Evolutionary conservation across 2,797 vertebrate species (phyloP).

Genomic region (Rhincodon typus): DNA sequence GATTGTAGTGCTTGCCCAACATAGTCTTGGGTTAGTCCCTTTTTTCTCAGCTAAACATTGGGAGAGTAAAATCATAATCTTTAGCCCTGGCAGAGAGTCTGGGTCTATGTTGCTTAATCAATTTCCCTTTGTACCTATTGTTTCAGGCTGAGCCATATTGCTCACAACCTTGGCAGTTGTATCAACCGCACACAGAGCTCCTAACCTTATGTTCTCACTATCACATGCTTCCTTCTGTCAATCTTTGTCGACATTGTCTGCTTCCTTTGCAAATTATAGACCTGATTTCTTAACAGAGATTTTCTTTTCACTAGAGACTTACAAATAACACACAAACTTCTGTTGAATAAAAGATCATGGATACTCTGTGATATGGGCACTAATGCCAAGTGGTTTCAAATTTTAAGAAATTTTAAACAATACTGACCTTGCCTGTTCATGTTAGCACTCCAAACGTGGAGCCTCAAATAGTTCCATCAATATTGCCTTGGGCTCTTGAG

Average conservation of each 20-base stretch:
- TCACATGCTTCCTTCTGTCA: background rate
- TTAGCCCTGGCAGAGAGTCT: background rate
- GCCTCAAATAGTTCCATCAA: background rate
- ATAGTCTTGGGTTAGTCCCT: background rate
- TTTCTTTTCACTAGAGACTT: background rate
- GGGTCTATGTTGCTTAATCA: background rate
- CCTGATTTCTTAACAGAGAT: background rate
- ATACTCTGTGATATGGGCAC: background rate
- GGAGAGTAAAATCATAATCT: background rate
- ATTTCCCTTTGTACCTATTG: background rate
- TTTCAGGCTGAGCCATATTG: background rate
- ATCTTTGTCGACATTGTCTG: background rate
- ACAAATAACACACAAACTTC: background rate
- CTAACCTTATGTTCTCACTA: background rate
- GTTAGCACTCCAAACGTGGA: background rate
- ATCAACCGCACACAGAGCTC: background rate
- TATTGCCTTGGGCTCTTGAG: background rate
- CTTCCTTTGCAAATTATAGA: background rate
- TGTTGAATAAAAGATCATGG: background rate
- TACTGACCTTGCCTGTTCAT: background rate
- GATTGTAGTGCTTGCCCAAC: background rate
- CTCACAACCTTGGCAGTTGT: background rate
- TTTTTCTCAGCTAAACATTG: background rate
- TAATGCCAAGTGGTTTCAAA: background rate
- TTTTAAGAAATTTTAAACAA: background rate